A percentile compares a stretch with the other conserved stretches of the same genome.
Conservation (phyloP, 2,888 invertebrate genomes). For the Caenorhabditis sulstoni region DNA sequence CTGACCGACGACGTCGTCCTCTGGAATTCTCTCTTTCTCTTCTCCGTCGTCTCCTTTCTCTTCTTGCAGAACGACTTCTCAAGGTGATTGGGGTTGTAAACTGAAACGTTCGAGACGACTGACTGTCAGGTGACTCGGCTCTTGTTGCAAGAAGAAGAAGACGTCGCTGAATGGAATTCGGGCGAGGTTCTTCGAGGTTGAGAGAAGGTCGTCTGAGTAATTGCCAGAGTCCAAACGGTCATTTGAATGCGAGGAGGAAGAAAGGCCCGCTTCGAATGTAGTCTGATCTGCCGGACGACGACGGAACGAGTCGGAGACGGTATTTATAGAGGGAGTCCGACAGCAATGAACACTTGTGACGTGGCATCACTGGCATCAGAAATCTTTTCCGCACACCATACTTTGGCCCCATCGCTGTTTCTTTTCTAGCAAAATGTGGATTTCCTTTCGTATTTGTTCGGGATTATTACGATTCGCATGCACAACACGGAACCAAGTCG, state of each 20-base stretch:
- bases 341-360: too few species aligned
- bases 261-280: too few species aligned
- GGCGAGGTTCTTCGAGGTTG: neutral
- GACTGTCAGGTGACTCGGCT: slow-evolving; percentile 43
- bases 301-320: too few species aligned
- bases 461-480: too few species aligned
- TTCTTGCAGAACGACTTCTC: slow-evolving; percentile 17
- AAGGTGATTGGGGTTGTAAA: slow-evolving; percentile 26
- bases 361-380: too few species aligned
- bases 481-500: too few species aligned
- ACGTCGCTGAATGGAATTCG: slow-evolving; percentile 32
- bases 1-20: slow-evolving; percentile 6
- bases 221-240: slow-evolving; percentile 32
- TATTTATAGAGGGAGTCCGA: too few species aligned
- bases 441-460: too few species aligned
- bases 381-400: too few species aligned
- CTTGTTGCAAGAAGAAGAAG: slow-evolving; percentile 12
- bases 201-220: slow-evolving; percentile 26
- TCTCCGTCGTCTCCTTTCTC: neutral
- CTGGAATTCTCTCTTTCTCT: slow-evolving; percentile 20
- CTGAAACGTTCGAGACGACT: slow-evolving; percentile 43
- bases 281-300: too few species aligned
- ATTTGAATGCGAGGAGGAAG: neutral
- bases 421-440: too few species aligned
- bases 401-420: too few species aligned